These are phyloP conservation scores for Nerophis lumbriciformis DNA, from an alignment of 2,113 vertebrate genomes.

Conservation along the genomic window DNA sequence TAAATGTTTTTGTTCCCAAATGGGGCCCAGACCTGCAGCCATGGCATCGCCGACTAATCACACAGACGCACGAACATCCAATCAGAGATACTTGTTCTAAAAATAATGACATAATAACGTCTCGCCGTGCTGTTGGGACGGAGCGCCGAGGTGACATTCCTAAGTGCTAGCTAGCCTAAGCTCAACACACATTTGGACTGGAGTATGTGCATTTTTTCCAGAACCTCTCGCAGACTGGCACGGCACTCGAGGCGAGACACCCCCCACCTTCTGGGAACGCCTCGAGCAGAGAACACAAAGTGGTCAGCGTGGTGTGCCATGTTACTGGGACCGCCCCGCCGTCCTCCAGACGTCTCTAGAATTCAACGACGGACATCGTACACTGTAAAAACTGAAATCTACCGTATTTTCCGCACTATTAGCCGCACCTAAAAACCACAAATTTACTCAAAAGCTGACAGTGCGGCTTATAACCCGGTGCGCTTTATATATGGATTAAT, in stretches of 20 bases:
- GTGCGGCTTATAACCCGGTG: too few relatives aligned
- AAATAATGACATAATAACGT: neutral
- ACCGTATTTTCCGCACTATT: too few relatives aligned
- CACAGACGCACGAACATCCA: slow-evolving; percentile 21
- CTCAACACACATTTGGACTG: slow-evolving; percentile 25
- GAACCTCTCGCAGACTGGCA: slow-evolving; percentile 64
- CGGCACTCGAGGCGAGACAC: slow-evolving; percentile 22
- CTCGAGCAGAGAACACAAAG: slow-evolving; percentile 24
- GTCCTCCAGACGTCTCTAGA: neutral
- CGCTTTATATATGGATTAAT: too few relatives aligned
- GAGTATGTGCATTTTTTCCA: slow-evolving; percentile 55
- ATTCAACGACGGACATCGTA: slow-evolving; percentile 6
- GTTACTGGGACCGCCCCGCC: slow-evolving; percentile 13
- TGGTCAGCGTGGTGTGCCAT: slow-evolving; percentile 10
- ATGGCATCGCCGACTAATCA: slow-evolving; percentile 52
- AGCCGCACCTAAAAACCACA: too few relatives aligned
- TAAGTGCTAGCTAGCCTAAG: slow-evolving; percentile 28
- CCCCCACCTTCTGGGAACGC: slow-evolving; percentile 43
- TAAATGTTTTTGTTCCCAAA: slow-evolving; percentile 55
- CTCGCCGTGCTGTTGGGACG: slow-evolving; percentile 3
- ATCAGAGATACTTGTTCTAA: neutral
- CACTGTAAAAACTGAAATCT: too few relatives aligned
- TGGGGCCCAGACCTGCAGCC: slow-evolving; percentile 48
- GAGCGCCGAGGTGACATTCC: slow-evolving; percentile 56
- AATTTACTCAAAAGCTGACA: too few relatives aligned